These are phyloP conservation scores for Esox lucius DNA, from an alignment of 2,797 vertebrate species.

Conservation along the genomic window DNA sequence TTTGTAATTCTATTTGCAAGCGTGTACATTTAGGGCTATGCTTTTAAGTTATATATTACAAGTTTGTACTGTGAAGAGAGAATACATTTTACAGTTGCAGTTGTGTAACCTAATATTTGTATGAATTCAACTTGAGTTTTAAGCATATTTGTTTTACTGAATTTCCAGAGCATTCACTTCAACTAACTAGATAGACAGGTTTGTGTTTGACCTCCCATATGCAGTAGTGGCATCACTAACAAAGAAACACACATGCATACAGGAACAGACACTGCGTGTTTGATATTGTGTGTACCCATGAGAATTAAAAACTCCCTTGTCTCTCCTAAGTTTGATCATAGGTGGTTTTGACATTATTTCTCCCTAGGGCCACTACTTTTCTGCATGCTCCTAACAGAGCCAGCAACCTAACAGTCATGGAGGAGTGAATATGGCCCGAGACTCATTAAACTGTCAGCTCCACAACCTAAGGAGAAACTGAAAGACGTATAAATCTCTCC, in stretches of 20 bases:
- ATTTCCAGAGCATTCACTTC: too few relatives aligned
- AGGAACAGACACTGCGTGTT: slow-evolving; percentile 9
- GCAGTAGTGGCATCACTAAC: not conserved
- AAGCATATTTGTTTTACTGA: too few relatives aligned
- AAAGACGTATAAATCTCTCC: slow-evolving; percentile 47
- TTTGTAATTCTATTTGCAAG: too few relatives aligned
- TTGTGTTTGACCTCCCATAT: too few relatives aligned
- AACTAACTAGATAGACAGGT: too few relatives aligned
- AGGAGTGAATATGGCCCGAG: not conserved
- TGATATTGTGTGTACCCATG: not conserved
- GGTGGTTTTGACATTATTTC: slow-evolving; percentile 55
- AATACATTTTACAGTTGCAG: too few relatives aligned
- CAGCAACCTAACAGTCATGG: not conserved
- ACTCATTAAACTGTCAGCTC: slow-evolving; percentile 13
- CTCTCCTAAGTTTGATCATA: slow-evolving; percentile 37
- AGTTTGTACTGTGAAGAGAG: too few relatives aligned
- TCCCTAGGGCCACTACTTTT: slow-evolving; percentile 36
- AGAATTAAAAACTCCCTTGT: not conserved
- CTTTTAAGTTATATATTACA: too few relatives aligned
- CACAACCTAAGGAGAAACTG: slow-evolving; percentile 21
- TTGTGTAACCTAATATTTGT: too few relatives aligned
- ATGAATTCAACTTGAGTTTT: too few relatives aligned
- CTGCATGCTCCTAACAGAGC: slow-evolving; percentile 39
- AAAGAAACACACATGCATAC: not conserved
- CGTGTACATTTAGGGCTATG: too few relatives aligned